phyloP scores from a whole-genome alignment of 2,888 invertebrate species.

The Parelbella ahira region DNA sequence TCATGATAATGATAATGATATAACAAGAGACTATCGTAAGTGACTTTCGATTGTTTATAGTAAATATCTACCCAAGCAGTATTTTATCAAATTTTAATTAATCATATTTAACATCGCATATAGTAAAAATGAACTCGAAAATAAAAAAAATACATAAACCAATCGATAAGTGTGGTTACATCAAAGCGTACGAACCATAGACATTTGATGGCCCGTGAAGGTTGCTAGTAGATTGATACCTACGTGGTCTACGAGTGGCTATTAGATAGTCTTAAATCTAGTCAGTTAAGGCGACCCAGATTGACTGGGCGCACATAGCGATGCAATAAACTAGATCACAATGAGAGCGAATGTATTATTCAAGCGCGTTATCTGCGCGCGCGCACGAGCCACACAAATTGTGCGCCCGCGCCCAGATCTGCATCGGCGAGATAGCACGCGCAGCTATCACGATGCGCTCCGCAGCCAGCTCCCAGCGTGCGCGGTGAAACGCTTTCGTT shows the following conservation, averaged over 20 bases:
- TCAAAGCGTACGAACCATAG: too few relatives aligned
- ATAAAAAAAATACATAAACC: too few relatives aligned
- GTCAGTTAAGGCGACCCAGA: conserved; percentile 25
- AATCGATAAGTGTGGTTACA: too few relatives aligned
- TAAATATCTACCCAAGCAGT: too few relatives aligned
- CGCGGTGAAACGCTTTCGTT: conserved; percentile 25
- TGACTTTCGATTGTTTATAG: too few relatives aligned
- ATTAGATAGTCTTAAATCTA: conserved; percentile 24
- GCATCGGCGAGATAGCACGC: conserved; percentile 43
- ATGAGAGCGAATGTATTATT: conserved; percentile 62
- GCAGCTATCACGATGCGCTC: conserved; percentile 43
- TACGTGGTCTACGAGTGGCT: conserved; percentile 9
- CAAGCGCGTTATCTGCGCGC: conserved; percentile 54
- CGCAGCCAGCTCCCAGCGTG: conserved; percentile 23
- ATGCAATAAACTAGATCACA: conserved; percentile 50
- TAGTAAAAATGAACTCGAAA: too few relatives aligned
- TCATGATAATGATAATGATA: too few relatives aligned
- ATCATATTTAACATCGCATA: too few relatives aligned
- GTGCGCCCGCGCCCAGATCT: conserved; percentile 50
- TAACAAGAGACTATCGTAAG: too few relatives aligned
- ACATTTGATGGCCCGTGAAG: conserved; percentile 2
- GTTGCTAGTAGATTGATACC: not conserved
- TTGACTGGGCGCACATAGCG: conserved; percentile 24
- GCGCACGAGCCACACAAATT: conserved; percentile 68
- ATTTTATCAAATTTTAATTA: too few relatives aligned